Conservation (phyloP, 1,140 invertebrate genomes). For the Plutomurus gul region DNA sequence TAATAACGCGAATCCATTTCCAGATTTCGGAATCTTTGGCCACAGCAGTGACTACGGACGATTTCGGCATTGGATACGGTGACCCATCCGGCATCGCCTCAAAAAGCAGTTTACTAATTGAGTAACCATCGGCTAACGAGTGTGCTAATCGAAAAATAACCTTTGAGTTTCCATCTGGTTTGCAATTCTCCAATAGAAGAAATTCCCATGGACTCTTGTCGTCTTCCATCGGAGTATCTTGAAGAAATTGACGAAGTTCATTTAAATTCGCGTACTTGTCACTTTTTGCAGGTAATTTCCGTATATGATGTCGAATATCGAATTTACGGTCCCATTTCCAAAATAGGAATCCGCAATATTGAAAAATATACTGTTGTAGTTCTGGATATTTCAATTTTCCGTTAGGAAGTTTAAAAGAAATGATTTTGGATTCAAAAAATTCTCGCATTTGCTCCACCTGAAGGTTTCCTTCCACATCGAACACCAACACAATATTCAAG, state of each 20-base stretch:
- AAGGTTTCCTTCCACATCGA: not conserved
- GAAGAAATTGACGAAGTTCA: slow-evolving; percentile 25
- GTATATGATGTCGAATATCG: slow-evolving; percentile 43
- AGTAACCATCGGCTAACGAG: not conserved
- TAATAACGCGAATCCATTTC: not conserved
- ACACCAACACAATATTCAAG: not conserved
- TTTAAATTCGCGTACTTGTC: not conserved
- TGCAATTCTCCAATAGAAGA: slow-evolving; percentile 33
- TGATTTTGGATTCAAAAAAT: not conserved
- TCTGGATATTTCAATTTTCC: slow-evolving; percentile 47
- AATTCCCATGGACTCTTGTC: slow-evolving; percentile 47
- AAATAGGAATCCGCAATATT: slow-evolving; percentile 48
- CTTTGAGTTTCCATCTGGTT: not conserved
- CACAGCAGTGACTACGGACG: not conserved
- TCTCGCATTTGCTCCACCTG: not conserved
- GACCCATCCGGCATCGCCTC: not conserved
- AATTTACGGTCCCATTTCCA: slow-evolving; percentile 50
- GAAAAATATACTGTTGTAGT: slow-evolving; percentile 46
- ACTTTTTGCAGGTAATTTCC: not conserved
- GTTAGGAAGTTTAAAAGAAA: not conserved
- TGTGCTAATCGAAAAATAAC: not conserved
- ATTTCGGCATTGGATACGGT: not conserved
- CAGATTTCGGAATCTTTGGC: too few species aligned
- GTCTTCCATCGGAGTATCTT: slow-evolving; percentile 9
- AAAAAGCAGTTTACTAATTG: not conserved